Evolutionary conservation across 1,140 invertebrate genomes (phyloP), one percentile per base, ranked within the genome.

Genomic region (Plectrocnemia conspersa): DNA sequence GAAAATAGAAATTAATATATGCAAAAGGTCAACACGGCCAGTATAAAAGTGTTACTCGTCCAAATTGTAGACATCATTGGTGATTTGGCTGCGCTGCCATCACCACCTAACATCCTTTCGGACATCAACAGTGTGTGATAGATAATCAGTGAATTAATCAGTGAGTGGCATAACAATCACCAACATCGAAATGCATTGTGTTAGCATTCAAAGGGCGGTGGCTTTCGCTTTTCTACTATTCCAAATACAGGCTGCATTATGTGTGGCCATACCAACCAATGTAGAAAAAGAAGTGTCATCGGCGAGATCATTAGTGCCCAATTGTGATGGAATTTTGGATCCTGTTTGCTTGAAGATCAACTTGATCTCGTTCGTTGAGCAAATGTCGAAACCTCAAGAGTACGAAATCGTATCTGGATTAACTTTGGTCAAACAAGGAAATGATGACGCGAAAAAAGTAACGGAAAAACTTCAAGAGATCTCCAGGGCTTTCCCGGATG

Each of bases 291-390:
- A 38, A 11, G n/a, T 27, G 4, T 35, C 47, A n/a, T 16, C 25
- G 19, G 41, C 23, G 24, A 7, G 59, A 35, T 57, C 50, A 9
- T 42, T 57, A 11, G 54, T 54, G 33, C 46, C 44, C 1, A 57
- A 54, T 23, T 61, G 59, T 29, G 59, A 61, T 9, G 18, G 35
- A 11, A 25, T 52, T 0, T 61, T 54, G 47, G 87, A 82, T 69
- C 74, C 80, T 13, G 85, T 84, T 63, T 91, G 88, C 65, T 68
- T 89, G 1, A 89, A 89, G 65, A 71, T 91, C 25, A 86, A 87
- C 58, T 79, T 86, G 22, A 78, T 88, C 1, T 82, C 82, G 2
- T 83, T 88, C 64, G 73, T 89, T 47, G 86, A 89, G 63, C 81
- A 81, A 48, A 62, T 89, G 3, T 79, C 80, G 2, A 77, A 76